These are phyloP conservation scores for Bradynema listronoti DNA, from an alignment of 1,140 invertebrate genomes.

Conservation along the genomic window DNA sequence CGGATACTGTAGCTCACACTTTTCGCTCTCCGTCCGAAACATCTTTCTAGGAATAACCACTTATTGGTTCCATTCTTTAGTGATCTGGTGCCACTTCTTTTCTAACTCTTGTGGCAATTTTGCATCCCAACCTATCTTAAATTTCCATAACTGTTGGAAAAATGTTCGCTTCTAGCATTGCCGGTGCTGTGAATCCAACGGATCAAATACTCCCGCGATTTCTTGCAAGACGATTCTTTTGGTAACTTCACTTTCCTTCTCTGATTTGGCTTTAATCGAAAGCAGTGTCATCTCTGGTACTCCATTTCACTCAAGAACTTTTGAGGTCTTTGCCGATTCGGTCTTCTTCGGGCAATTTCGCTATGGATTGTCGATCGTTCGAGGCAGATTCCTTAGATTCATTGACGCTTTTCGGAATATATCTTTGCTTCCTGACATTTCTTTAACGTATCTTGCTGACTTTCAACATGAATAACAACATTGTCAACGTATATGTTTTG, in stretches of 20 bases:
- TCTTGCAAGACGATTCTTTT: conserved; percentile 12
- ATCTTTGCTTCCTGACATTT: conserved; percentile 4
- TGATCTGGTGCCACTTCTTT: no score
- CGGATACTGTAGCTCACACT: no score
- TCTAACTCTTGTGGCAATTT: no score
- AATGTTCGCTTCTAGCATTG: no score
- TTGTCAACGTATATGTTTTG: conserved; percentile 38
- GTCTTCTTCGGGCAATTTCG: not conserved
- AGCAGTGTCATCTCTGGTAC: conserved; percentile 9
- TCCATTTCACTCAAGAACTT: conserved; percentile 29
- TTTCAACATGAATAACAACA: conserved; percentile 5
- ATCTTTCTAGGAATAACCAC: no score
- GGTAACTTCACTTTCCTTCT: not conserved
- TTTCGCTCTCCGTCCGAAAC: no score
- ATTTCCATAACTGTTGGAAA: no score
- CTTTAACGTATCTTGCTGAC: conserved; percentile 9
- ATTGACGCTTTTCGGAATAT: conserved; percentile 25
- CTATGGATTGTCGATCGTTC: conserved; percentile 12
- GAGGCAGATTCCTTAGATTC: conserved; percentile 34
- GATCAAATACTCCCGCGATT: conserved; percentile 22
- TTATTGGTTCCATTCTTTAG: no score
- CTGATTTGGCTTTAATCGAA: not conserved
- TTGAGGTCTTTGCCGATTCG: not conserved
- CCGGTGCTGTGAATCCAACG: conserved; percentile 14
- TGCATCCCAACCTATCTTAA: no score